Evolutionary conservation across 2,113 vertebrate genomes (phyloP).

Genomic region (Caranx melampygus): DNA sequence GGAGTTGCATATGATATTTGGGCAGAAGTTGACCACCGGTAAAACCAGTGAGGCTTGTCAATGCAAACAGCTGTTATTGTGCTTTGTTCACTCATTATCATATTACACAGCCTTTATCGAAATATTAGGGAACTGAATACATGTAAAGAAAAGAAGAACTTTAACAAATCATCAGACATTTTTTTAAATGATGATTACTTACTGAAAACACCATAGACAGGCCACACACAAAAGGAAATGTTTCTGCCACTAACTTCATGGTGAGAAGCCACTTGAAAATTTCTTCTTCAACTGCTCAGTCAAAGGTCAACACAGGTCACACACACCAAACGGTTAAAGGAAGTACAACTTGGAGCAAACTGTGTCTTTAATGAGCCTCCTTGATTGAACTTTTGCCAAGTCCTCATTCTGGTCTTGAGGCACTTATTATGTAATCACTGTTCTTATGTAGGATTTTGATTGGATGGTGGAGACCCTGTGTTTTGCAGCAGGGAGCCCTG

Average conservation of each 20-base stretch:
- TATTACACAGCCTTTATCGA: not conserved
- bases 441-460: not conserved
- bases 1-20: not conserved
- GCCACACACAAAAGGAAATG: not conserved
- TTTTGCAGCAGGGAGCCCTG: slow-evolving; percentile 24
- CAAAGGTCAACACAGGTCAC: not conserved
- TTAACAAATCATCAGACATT: too few relatives aligned
- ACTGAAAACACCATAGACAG: not conserved
- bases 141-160: too few relatives aligned
- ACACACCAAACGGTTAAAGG: not conserved
- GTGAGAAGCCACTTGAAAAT: not conserved
- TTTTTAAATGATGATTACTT: too few relatives aligned
- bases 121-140: too few relatives aligned
- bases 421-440: not conserved
- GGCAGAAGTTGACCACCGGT: not conserved
- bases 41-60: not conserved
- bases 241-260: not conserved
- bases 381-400: slow-evolving; percentile 5
- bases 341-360: not conserved
- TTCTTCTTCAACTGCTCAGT: not conserved
- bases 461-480: not conserved
- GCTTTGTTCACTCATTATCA: not conserved
- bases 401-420: slow-evolving; percentile 1
- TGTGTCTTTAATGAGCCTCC: not conserved
- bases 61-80: not conserved